Evolutionary conservation across 2,113 vertebrate genomes (phyloP).

Genomic region (Heloderma charlesbogerti): DNA sequence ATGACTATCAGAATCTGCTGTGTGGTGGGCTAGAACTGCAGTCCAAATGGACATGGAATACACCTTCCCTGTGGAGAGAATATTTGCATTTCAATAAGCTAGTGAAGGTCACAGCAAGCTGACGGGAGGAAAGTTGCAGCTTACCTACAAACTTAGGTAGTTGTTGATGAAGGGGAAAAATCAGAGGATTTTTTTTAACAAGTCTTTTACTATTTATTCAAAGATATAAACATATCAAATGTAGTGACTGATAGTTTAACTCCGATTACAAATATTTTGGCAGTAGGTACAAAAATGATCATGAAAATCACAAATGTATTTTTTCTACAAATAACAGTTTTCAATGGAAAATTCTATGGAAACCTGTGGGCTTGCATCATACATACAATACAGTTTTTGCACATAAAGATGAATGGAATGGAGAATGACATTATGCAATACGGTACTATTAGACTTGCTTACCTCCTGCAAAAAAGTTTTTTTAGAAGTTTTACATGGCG

Average conservation of each 20-base stretch:
- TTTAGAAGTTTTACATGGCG: neutral
- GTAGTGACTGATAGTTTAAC: neutral
- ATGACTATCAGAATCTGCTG: neutral
- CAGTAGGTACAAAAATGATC: neutral
- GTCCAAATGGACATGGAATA: neutral
- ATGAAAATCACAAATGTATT: neutral
- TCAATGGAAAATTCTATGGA: neutral
- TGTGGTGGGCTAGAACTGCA: neutral
- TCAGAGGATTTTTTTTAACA: neutral
- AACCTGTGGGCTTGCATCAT: neutral
- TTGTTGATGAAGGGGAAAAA: neutral
- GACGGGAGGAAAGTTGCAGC: neutral
- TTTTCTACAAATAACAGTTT: neutral
- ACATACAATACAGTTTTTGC: neutral
- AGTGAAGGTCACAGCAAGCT: conserved; percentile 13
- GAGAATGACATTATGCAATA: neutral
- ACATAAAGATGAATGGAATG: neutral
- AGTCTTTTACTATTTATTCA: neutral
- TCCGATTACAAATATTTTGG: neutral
- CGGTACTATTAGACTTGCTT: neutral
- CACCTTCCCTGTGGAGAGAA: neutral
- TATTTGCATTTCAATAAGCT: conserved; percentile 16
- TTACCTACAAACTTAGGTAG: neutral
- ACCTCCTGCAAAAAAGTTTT: neutral
- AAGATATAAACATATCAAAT: neutral